A percentile compares a stretch with the other conserved stretches of the same genome.
These are phyloP conservation scores for Excalfactoria chinensis DNA, from an alignment of 2,113 vertebrate genomes.

Conservation along the genomic window DNA sequence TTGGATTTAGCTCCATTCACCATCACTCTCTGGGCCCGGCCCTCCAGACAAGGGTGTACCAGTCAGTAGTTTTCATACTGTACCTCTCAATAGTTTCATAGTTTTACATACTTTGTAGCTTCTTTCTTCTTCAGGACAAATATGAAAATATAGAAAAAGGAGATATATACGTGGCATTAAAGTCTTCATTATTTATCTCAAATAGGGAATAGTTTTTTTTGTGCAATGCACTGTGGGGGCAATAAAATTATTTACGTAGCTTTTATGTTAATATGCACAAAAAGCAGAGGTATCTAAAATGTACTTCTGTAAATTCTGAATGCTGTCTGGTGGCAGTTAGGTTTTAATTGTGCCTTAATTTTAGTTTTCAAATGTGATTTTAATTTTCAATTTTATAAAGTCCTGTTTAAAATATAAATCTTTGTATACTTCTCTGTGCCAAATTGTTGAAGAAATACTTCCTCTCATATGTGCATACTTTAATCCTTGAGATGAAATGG, in stretches of 20 bases:
- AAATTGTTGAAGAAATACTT: neutral
- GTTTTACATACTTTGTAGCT: neutral
- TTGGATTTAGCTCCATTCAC: too few relatives aligned
- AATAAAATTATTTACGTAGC: neutral
- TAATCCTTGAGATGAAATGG: neutral
- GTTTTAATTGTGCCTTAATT: neutral
- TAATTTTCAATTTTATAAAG: neutral
- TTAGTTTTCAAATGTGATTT: neutral
- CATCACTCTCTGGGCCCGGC: too few relatives aligned
- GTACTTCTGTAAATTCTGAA: neutral
- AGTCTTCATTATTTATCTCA: neutral
- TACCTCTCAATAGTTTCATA: neutral
- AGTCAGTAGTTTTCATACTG: too few relatives aligned
- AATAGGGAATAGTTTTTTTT: neutral
- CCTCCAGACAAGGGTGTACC: too few relatives aligned
- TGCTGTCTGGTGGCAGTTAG: neutral
- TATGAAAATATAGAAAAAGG: neutral
- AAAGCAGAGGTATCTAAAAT: neutral
- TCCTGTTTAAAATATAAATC: neutral
- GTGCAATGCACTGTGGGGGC: neutral
- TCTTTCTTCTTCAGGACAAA: neutral
- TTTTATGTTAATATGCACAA: neutral
- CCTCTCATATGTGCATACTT: neutral
- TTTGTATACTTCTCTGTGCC: neutral
- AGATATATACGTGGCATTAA: neutral